Conservation (phyloP, 2,888 invertebrate genomes). For the Meliscaeva auricollis region DNA sequence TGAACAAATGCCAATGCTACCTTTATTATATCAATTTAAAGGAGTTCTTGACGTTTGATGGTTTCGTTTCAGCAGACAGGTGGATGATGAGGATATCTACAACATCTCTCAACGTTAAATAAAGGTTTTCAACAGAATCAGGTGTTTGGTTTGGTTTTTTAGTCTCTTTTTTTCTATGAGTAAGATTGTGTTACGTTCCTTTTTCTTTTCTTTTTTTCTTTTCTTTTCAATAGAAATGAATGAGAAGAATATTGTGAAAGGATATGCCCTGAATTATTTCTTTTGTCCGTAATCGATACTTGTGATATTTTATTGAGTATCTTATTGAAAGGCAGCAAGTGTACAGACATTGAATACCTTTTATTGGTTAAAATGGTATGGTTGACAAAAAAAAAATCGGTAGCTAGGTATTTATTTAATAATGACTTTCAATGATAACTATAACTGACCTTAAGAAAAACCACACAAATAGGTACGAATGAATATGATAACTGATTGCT, state of each 20-base stretch:
- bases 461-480: too few species aligned
- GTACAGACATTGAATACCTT: too few species aligned
- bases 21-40: background rate
- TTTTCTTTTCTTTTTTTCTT: too few species aligned
- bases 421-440: too few species aligned
- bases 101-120: background rate
- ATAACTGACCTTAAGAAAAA: too few species aligned
- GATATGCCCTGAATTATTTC: background rate
- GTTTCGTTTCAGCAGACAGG: conserved; percentile 22
- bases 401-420: too few species aligned
- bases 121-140: background rate
- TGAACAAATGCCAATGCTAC: background rate
- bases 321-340: too few species aligned
- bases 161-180: background rate
- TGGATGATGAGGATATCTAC: conserved; percentile 8
- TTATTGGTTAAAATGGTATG: too few species aligned
- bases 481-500: too few species aligned
- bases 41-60: background rate
- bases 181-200: conserved; percentile 9
- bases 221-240: background rate
- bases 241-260: background rate
- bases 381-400: too few species aligned
- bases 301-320: background rate
- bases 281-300: background rate
- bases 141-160: background rate